These are phyloP conservation scores for Octopus sinensis DNA, from an alignment of 1,140 invertebrate species.

Conservation along the genomic window DNA sequence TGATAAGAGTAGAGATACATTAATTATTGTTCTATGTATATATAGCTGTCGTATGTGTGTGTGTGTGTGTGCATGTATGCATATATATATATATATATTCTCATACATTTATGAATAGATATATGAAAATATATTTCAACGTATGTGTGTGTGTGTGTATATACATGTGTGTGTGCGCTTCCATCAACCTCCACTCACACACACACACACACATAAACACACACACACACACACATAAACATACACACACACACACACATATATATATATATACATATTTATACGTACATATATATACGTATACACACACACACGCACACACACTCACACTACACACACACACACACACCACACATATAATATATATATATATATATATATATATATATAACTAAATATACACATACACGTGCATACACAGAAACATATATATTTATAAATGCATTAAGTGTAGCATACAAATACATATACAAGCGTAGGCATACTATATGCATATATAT, in stretches of 20 bases:
- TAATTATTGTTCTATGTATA: too few species aligned
- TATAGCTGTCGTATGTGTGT: too few species aligned
- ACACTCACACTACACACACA: too few species aligned
- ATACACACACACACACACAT: background rate
- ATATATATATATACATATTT: background rate
- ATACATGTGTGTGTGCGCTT: background rate
- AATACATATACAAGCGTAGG: background rate
- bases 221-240: background rate
- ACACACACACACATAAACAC: background rate
- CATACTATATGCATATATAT: background rate
- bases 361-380: too few species aligned
- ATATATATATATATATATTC: too few species aligned
- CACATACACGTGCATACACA: background rate
- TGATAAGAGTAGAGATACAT: too few species aligned
- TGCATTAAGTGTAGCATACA: background rate
- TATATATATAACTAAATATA: too few species aligned
- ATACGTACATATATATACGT: background rate
- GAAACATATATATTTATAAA: background rate
- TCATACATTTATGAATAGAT: too few species aligned
- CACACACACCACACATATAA: too few species aligned
- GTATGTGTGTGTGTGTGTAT: background rate
- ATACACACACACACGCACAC: background rate
- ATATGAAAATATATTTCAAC: background rate
- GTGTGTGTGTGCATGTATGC: too few species aligned
- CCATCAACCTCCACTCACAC: background rate